phyloP scores from a whole-genome alignment of 2,888 invertebrate genomes.

The Frankliniella intonsa region DNA sequence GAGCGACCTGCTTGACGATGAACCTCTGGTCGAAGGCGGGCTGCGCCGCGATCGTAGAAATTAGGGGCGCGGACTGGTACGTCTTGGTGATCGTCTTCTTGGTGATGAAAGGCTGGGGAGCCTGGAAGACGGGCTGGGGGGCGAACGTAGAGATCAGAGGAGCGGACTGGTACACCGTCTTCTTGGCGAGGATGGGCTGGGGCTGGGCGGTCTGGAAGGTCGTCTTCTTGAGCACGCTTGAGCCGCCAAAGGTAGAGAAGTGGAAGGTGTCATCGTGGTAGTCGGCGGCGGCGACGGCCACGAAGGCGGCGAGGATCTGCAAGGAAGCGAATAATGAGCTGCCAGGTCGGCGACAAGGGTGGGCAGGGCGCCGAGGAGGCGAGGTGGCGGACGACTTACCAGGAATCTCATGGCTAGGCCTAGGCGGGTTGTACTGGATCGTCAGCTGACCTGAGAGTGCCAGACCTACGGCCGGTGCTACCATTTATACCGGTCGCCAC shows the following conservation, averaged over 20 bases:
- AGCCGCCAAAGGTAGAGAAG: not conserved
- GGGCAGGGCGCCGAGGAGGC: not conserved
- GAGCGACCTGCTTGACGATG: not conserved
- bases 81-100: not conserved
- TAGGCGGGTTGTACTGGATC: not conserved
- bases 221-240: not conserved
- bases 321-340: not conserved
- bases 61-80: not conserved
- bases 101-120: not conserved
- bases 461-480: not conserved
- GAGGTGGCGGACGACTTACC: not conserved
- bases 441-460: not conserved
- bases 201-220: not conserved
- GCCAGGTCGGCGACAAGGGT: not conserved
- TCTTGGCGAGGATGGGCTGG: not conserved
- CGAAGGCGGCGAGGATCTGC: conserved; percentile 19
- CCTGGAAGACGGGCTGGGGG: not conserved
- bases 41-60: not conserved
- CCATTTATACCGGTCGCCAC: not conserved
- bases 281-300: not conserved
- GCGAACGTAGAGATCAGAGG: not conserved
- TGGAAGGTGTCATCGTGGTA: conserved; percentile 22
- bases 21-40: not conserved
- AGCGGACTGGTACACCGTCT: not conserved
- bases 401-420: not conserved